Base-by-base conservation (phyloP, 2,888 invertebrate genomes). In the Platycheirus albimanus region DNA sequence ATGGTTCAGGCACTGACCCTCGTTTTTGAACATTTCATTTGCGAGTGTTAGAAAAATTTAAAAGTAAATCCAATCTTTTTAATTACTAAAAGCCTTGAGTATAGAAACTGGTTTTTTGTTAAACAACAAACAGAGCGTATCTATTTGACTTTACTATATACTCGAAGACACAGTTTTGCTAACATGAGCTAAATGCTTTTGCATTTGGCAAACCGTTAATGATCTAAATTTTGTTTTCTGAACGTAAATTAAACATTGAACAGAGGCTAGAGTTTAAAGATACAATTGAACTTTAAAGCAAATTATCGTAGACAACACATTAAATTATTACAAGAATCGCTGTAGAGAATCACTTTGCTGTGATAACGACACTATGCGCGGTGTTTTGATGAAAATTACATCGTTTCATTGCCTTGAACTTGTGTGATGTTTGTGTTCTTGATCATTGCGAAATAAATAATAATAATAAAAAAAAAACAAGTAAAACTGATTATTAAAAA, bases 341-440 rank as follows among this genome's bases (percentile, higher is more conserved):
- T 52, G 30, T 43, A 11, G 28, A 56, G 38, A 20, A 49, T 58
- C 49, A 47, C 38, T 70, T 70, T 56, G 47, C 47, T 56, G 45
- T 58, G 38, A 15, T 10, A 17, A 43, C 19, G 30, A 20, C n/a
- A n/a, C 33, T 33, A 10, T 45, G 45, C 36, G 36, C n/a, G 10
- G 10, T 6, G 36, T 6, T 4, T 6, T 4, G 36, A 36, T 8
- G 36, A 36, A 36, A 36, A 10, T n/a, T 36, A 36, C 10, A 24
- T n/a, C 36, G 36, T n/a, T 8, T 11, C n/a, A 3, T 11, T 36
- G 36, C 36, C 36, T 36, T 36, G 36, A 36, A 36, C 36, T 36
- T 36, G 36, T 36, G 36, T 36, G 36, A 8, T 24, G 24, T 24
- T 24, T 24, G 24, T 24, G 36, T 36, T 36, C 36, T 10, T 36